Percentiles rank a stretch among this genome's conserved stretches.
Evolutionary conservation across 2,113 vertebrate genomes (phyloP).

Genomic region (Paradisaea rubra): DNA sequence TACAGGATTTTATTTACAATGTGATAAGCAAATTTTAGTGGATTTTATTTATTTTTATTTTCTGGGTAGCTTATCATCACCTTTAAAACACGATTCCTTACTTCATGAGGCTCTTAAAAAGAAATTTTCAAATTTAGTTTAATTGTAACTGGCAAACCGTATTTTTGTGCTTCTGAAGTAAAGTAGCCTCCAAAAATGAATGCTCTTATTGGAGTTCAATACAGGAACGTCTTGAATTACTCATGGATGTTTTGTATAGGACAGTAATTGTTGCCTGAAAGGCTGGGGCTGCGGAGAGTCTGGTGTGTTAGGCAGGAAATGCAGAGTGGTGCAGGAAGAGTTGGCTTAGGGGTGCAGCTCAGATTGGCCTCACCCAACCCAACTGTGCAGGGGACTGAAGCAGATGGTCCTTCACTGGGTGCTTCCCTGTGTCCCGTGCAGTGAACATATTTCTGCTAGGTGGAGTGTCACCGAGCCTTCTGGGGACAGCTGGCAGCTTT

Average conservation of each 20-base stretch:
- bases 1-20: background rate
- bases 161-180: background rate
- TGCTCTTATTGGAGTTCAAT: background rate
- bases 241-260: background rate
- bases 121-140: background rate
- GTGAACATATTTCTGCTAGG: background rate
- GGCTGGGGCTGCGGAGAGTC: background rate
- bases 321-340: background rate
- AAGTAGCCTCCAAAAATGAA: background rate
- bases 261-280: background rate
- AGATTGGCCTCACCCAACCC: background rate
- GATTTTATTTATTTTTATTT: background rate
- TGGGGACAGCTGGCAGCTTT: background rate
- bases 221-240: background rate
- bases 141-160: background rate
- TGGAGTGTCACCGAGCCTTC: background rate
- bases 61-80: background rate
- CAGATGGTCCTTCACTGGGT: background rate
- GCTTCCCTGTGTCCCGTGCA: rapidly evolving
- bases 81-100: background rate
- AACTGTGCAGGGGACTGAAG: background rate
- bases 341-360: background rate
- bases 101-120: background rate
- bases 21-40: background rate
- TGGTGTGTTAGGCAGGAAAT: background rate